Evolutionary conservation across 1,140 invertebrate genomes (phyloP).

Genomic region (Drosophila pachea): DNA sequence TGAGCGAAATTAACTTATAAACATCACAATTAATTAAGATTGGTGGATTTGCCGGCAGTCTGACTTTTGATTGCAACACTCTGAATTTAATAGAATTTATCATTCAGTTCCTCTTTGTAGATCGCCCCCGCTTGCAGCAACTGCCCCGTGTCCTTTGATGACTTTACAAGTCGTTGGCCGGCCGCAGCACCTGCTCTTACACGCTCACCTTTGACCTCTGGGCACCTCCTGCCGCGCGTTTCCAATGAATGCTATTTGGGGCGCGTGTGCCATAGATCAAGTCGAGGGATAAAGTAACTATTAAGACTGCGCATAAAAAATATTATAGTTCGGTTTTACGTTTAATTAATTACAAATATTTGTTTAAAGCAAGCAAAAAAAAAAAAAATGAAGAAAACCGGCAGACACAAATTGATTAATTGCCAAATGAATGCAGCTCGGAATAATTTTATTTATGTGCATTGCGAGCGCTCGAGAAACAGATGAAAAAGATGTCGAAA

Average conservation of each 20-base stretch:
- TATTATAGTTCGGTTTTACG: slow-evolving; percentile 57
- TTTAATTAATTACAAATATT: slow-evolving; percentile 75
- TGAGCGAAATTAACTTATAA: neutral
- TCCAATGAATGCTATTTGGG: slow-evolving; percentile 45
- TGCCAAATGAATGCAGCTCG: slow-evolving; percentile 63
- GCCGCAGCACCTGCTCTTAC: slow-evolving; percentile 19
- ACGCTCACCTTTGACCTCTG: slow-evolving; percentile 1
- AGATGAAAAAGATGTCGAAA: slow-evolving; percentile 1
- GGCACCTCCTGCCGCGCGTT: slow-evolving; percentile 56
- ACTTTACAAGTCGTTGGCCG: slow-evolving; percentile 17
- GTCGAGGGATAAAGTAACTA: slow-evolving; percentile 20
- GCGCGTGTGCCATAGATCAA: slow-evolving; percentile 50
- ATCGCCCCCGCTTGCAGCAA: neutral
- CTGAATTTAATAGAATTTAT: neutral
- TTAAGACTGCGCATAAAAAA: slow-evolving; percentile 20
- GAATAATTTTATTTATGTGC: slow-evolving; percentile 51
- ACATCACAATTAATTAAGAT: no score
- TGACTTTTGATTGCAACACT: no score
- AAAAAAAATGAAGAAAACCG: no score
- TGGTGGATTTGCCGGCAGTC: no score
- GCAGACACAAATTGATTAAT: slow-evolving; percentile 69
- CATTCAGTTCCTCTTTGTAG: neutral
- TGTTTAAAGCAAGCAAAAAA: slow-evolving; percentile 51
- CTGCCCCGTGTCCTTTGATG: slow-evolving; percentile 15
- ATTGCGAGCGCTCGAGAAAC: slow-evolving; percentile 18